Evolutionary conservation across 1,140 invertebrate species (phyloP).

Genomic region (Brachionus manjavacas): DNA sequence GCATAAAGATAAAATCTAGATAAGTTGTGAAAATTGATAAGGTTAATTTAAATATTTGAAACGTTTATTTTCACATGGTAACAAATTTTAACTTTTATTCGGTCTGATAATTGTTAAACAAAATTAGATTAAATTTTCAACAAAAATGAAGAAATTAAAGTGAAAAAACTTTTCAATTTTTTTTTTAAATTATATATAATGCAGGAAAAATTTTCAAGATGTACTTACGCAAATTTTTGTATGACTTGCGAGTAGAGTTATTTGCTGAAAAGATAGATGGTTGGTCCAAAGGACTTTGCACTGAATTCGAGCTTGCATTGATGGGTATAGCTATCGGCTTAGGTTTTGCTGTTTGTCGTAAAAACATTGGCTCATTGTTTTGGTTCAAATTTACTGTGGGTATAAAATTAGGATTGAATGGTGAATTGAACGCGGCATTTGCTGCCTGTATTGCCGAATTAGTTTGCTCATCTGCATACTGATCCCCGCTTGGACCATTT

Average conservation of each 20-base stretch:
- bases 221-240: conserved; percentile 35
- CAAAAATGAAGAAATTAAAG: too few relatives aligned
- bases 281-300: neutral
- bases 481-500: neutral
- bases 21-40: too few relatives aligned
- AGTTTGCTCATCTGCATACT: neutral
- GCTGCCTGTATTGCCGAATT: conserved; percentile 43
- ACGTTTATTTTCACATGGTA: too few relatives aligned
- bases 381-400: conserved; percentile 43
- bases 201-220: too few relatives aligned
- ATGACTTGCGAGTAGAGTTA: conserved; percentile 12
- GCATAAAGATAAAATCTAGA: too few relatives aligned
- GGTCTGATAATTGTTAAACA: too few relatives aligned
- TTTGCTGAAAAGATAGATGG: neutral
- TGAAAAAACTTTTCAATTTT: too few relatives aligned
- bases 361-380: conserved; percentile 46
- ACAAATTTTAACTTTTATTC: too few relatives aligned
- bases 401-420: conserved; percentile 47
- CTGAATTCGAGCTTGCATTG: conserved; percentile 47
- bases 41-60: too few relatives aligned
- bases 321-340: conserved; percentile 58
- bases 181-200: too few relatives aligned
- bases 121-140: too few relatives aligned
- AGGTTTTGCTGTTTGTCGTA: conserved; percentile 49
- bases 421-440: conserved; percentile 46